phyloP scores from a whole-genome alignment of 2,888 invertebrate genomes.

The Dexiosoma caninum region DNA sequence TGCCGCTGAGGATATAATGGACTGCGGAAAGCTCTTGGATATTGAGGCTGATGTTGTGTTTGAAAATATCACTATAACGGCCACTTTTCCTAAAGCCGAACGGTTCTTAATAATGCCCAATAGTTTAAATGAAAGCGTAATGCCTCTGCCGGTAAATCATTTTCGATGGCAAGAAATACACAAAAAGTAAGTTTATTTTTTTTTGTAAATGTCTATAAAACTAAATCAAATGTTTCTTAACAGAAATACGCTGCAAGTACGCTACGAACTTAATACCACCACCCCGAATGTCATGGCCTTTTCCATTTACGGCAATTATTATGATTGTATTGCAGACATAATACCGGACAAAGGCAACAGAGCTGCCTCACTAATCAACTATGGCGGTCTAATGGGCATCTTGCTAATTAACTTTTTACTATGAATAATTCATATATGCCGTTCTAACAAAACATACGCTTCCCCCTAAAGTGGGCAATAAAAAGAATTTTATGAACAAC shows the following conservation, averaged over 20 bases:
- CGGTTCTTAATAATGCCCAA: conserved; percentile 70
- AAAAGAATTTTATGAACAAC: background rate
- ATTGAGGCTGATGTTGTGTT: conserved; percentile 63
- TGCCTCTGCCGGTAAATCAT: conserved; percentile 69
- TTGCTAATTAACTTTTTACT: conserved; percentile 9
- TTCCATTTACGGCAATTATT: conserved; percentile 72
- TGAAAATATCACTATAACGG: conserved; percentile 66
- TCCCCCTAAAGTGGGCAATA: conserved; percentile 5
- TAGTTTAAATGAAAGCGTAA: conserved; percentile 66
- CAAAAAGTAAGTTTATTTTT: conserved; percentile 47
- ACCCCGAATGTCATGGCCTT: conserved; percentile 69
- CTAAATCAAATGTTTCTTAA: background rate
- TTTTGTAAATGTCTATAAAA: background rate
- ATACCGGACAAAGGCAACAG: background rate
- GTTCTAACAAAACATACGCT: background rate
- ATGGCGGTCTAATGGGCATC: background rate
- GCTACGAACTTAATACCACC: conserved; percentile 61
- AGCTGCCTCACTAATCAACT: background rate
- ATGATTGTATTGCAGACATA: conserved; percentile 52
- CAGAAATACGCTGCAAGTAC: conserved; percentile 41
- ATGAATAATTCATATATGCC: background rate
- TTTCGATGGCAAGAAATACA: conserved; percentile 67
- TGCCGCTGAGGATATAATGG: conserved; percentile 65
- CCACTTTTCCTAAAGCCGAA: conserved; percentile 65
- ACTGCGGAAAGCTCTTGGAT: conserved; percentile 68